These are phyloP conservation scores for Anolis apletophallus DNA, from an alignment of 2,797 vertebrate genomes.

Conservation along the genomic window DNA sequence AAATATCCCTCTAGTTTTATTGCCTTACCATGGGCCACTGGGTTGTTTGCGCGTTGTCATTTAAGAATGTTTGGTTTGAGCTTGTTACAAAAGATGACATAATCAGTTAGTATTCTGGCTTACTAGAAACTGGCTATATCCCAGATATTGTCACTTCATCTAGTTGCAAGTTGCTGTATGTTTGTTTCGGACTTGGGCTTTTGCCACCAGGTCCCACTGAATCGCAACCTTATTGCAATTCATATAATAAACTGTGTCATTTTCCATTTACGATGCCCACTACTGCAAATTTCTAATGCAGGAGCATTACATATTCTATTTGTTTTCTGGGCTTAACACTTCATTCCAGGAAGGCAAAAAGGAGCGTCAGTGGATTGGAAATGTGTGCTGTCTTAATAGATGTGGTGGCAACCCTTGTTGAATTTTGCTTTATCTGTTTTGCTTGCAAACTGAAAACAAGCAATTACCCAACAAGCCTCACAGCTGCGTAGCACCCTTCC, in stretches of 20 bases:
- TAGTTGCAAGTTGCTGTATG: background rate
- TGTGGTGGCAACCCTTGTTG: constrained; percentile 65
- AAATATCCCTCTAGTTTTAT: background rate
- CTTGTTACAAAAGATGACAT: background rate
- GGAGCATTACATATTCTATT: background rate
- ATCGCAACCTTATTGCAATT: background rate
- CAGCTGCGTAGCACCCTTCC: constrained; percentile 67
- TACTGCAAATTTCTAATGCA: constrained; percentile 41
- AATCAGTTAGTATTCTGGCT: background rate
- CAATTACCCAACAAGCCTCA: constrained; percentile 72
- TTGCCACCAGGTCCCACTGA: background rate
- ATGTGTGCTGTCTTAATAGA: constrained; percentile 61
- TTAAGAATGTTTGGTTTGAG: background rate
- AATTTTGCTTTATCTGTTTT: constrained; percentile 76
- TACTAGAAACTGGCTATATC: background rate
- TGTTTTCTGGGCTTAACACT: constrained; percentile 5
- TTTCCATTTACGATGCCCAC: constrained; percentile 19
- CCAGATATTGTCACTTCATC: background rate
- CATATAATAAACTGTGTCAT: constrained; percentile 27
- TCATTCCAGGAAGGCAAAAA: constrained; percentile 31
- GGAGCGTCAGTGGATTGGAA: constrained; percentile 53
- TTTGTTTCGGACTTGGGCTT: background rate
- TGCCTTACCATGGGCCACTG: background rate
- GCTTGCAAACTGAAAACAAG: constrained; percentile 71
- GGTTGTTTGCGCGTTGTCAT: background rate